Evolutionary conservation across 2,797 vertebrate species (phyloP).

Genomic region (Artibeus lituratus): DNA sequence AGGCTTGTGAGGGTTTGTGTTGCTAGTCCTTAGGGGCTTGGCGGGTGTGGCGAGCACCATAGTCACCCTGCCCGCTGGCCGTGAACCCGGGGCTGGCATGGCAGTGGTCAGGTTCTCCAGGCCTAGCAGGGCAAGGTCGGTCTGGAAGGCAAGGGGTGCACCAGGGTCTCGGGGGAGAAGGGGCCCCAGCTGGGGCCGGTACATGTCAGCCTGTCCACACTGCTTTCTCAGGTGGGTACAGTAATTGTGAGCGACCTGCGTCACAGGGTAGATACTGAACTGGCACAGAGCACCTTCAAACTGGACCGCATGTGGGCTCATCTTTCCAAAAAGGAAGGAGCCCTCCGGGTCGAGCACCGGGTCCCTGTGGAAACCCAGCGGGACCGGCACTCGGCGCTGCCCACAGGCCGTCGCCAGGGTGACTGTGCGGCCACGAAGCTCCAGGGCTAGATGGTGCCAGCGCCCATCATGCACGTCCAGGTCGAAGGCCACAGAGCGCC

Average conservation of each 20-base stretch:
- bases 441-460: slow-evolving; percentile 94
- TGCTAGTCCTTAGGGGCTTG: slow-evolving; percentile 57
- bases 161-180: slow-evolving; percentile 86
- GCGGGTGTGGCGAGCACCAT: not conserved
- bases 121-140: slow-evolving; percentile 73
- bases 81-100: not conserved
- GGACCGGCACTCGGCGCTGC: slow-evolving; percentile 85
- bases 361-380: slow-evolving; percentile 89
- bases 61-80: slow-evolving; percentile 10
- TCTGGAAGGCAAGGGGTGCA: slow-evolving; percentile 78
- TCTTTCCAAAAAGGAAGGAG: slow-evolving; percentile 94
- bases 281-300: slow-evolving; percentile 99
- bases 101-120: slow-evolving; percentile 81
- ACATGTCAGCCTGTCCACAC: slow-evolving; percentile 92
- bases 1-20: slow-evolving; percentile 50
- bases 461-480: slow-evolving; percentile 93
- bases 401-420: slow-evolving; percentile 94
- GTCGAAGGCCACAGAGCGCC: slow-evolving; percentile 92
- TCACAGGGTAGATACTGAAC: slow-evolving; percentile 95
- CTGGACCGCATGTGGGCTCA: slow-evolving; percentile 90
- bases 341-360: slow-evolving; percentile 90
- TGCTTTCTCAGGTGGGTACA: slow-evolving; percentile 97
- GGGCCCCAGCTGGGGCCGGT: slow-evolving; percentile 87
- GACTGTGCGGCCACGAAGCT: slow-evolving; percentile 87
- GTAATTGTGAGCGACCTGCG: slow-evolving; percentile 96